A percentile compares a stretch with the other conserved stretches of the same genome.
Conservation (phyloP, 2,797 vertebrate genomes). For the Cheirogaleus major region DNA sequence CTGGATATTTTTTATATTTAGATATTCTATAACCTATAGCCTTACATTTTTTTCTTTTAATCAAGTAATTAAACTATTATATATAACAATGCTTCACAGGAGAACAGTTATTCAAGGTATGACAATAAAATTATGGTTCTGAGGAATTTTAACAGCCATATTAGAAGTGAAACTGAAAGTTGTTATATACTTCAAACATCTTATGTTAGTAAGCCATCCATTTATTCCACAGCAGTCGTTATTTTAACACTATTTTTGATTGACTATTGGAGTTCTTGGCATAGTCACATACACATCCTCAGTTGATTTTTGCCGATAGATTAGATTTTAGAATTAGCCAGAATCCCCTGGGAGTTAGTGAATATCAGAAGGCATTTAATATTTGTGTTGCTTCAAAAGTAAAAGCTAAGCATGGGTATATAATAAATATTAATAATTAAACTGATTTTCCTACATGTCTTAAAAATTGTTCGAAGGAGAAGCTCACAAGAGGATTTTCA, state of each 20-base stretch:
- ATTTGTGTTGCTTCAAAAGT: slow-evolving; percentile 32
- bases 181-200: neutral
- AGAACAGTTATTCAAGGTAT: neutral
- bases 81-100: neutral
- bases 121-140: neutral
- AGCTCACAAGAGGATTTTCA: neutral
- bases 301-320: neutral
- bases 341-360: neutral
- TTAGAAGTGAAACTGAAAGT: neutral
- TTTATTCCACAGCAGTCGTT: neutral
- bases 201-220: neutral
- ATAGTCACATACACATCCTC: neutral
- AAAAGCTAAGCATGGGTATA: neutral
- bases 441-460: neutral
- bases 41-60: neutral
- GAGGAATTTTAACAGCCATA: neutral
- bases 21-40: neutral
- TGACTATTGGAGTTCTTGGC: neutral
- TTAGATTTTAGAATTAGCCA: neutral
- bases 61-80: neutral
- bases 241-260: neutral
- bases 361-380: neutral
- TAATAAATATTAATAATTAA: neutral
- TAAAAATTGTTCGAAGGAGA: neutral
- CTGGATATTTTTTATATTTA: neutral